Evolutionary conservation across 2,888 invertebrate genomes (phyloP).

Genomic region (Proisotoma minuta): DNA sequence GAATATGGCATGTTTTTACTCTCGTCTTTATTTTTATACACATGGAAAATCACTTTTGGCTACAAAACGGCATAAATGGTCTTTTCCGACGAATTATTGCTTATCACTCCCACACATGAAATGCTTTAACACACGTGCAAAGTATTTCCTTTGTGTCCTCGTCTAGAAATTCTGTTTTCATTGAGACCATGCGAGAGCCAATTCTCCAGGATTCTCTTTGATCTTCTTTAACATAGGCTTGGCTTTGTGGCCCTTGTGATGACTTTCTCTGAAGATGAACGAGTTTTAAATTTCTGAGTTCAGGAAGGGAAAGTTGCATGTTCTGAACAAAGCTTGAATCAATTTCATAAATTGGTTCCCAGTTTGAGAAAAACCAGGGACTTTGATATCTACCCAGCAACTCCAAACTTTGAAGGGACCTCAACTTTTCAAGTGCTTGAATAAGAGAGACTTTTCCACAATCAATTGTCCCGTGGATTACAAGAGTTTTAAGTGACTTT

Average conservation of each 20-base stretch:
- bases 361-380: conserved; percentile 3
- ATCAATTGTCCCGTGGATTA: conserved; percentile 7
- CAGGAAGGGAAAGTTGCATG: not conserved
- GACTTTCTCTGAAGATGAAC: not conserved
- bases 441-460: not conserved
- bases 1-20: no score
- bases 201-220: not conserved
- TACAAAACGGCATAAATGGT: no score
- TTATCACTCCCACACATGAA: no score
- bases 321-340: not conserved
- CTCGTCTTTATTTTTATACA: no score
- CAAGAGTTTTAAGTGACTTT: not conserved
- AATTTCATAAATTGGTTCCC: conserved; percentile 2
- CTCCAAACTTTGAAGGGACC: not conserved
- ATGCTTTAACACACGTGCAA: no score
- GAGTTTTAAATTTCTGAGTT: not conserved
- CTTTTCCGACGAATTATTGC: no score
- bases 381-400: not conserved
- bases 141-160: no score
- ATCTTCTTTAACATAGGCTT: not conserved
- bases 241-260: not conserved
- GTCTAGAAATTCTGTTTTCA: no score
- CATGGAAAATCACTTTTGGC: no score
- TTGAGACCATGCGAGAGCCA: not conserved
- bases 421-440: not conserved